phyloP scores from a whole-genome alignment of 2,113 vertebrate species.

The Neodon shergylaensis region DNA sequence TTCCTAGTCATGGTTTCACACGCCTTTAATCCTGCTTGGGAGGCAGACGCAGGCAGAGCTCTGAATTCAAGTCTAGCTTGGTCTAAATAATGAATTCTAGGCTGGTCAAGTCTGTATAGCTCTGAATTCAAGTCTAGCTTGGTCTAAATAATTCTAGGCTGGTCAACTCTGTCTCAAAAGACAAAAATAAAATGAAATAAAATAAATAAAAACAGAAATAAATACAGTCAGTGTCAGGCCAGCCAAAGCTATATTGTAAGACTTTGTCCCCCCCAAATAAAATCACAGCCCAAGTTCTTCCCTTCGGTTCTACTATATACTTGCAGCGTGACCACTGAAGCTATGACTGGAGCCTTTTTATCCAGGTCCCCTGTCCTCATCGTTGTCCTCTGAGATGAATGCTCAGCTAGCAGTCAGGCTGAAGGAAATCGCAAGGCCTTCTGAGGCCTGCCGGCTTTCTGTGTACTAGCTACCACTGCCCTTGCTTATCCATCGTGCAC shows the following conservation, averaged over 20 bases:
- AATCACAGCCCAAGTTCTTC: neutral
- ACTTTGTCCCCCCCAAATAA: neutral
- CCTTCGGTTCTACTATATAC: neutral
- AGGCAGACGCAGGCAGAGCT: neutral
- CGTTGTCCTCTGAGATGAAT: neutral
- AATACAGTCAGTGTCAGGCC: neutral
- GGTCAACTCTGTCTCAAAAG: neutral
- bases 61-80: neutral
- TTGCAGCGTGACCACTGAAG: neutral
- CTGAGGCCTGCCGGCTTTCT: neutral
- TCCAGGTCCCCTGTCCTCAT: neutral
- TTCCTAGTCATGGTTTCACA: neutral
- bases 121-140: neutral
- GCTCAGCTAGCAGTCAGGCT: neutral
- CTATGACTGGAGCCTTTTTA: fast-evolving
- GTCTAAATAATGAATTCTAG: neutral
- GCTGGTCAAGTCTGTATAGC: neutral
- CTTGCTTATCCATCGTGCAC: neutral
- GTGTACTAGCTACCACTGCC: neutral
- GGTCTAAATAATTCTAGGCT: neutral
- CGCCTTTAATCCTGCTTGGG: neutral
- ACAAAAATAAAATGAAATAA: neutral
- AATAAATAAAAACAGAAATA: neutral
- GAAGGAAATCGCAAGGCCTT: neutral
- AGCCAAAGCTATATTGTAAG: neutral